These are phyloP conservation scores for Beris morrisii DNA, from an alignment of 2,888 invertebrate genomes.

Conservation along the genomic window DNA sequence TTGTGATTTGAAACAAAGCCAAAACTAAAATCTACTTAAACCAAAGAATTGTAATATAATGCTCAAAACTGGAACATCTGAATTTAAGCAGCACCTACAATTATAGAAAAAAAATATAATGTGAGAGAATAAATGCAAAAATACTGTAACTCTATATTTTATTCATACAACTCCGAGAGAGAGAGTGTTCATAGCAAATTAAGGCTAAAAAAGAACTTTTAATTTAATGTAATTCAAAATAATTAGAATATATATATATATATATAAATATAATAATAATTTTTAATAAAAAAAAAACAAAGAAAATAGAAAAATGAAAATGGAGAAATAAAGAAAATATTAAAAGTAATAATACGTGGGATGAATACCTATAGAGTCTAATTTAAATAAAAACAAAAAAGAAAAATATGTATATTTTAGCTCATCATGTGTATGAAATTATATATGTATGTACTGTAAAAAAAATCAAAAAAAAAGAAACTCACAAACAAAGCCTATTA, in stretches of 20 bases:
- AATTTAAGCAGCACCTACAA: constrained; percentile 3
- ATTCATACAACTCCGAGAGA: no score
- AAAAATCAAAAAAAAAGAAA: neutral
- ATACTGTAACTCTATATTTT: neutral
- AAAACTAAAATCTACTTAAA: no score
- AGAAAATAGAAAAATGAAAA: constrained; percentile 13
- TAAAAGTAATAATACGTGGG: neutral
- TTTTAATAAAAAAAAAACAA: neutral
- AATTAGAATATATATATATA: neutral
- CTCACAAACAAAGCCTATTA: constrained; percentile 26
- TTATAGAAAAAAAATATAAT: constrained; percentile 1
- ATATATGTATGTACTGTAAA: constrained; percentile 30
- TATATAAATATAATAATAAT: constrained; percentile 2
- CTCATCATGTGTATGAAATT: constrained; percentile 40
- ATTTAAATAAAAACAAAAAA: constrained; percentile 13
- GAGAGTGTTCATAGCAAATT: constrained; percentile 1
- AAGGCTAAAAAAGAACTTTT: neutral
- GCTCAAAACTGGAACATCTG: neutral
- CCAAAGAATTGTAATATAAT: no score
- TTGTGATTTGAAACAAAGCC: no score
- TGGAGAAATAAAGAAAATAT: constrained; percentile 1
- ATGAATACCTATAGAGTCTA: constrained; percentile 2
- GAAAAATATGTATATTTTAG: constrained; percentile 39
- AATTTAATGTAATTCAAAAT: constrained; percentile 16
- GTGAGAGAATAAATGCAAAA: constrained; percentile 5